Base-by-base conservation (phyloP, 1,140 invertebrate genomes). In the Drosophila insularis region DNA sequence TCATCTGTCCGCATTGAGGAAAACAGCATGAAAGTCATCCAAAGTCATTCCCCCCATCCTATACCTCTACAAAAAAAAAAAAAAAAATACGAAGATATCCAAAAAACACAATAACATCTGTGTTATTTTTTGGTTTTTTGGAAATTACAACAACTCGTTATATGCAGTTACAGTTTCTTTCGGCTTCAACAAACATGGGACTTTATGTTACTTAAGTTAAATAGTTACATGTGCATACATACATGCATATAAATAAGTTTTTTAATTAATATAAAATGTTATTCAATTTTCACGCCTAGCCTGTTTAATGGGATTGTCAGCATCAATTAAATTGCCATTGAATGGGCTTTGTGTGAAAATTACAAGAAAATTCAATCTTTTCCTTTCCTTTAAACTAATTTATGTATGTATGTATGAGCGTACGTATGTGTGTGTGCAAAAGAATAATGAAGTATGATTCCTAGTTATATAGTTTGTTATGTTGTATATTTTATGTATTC, bases 181-280 rank as follows among this genome's bases (percentile, higher is more conserved):
- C 23, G 53, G n/a, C 13, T 43, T 35, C 0, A 17, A 17, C 31
- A 13, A 19, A 67, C 21, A 69, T 80, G 74, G 84, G 84, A 89
- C 84, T 80, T 50, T 82, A 69, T 71, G 82, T 87, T 87, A 87
- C 84, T 89, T 89, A 87, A 79, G 74, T 67, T 76, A 40, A 55
- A 73, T 60, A 68, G 68, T 72, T 76, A 23, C 61, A 65, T 64
- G 19, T 32, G 1, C 10, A 65, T 56, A 35, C 43, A 4, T 50
- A 11, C 8, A 50, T 50, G 19, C 11, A 50, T 11, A 50, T 50
- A 50, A 2, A 37, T 21, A 17, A 11, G 10, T 4, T 46, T 17
- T 17, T 50, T 50, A 50, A 50, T 32, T 56, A 56, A 11, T 32
- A 35, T 13, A 11, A n/a, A 32, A 56, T 56, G 14, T 56, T 56